Evolutionary conservation across 1,140 invertebrate genomes (phyloP), one percentile per base, ranked within the genome.

Genomic region (Marisa cornuarietis): DNA sequence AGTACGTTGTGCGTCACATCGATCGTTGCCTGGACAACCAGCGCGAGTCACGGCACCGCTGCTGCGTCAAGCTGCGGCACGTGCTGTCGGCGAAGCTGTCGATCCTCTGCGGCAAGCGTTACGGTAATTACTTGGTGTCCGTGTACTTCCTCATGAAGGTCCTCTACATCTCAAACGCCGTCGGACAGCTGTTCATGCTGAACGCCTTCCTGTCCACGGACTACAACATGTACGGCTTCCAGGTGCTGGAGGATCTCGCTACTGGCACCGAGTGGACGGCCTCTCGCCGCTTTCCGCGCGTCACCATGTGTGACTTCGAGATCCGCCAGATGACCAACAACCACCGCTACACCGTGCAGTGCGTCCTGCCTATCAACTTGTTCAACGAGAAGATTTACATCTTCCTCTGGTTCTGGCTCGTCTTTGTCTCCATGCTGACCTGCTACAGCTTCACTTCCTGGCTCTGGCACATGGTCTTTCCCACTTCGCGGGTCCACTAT

Each of bases 341-440:
- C 63, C 90, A 92, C 78, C 90, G 91, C 74, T 92, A 93, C 83
- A 92, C 91, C 63, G 92, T 92, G 66, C 92, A 93, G 81, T 93
- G 92, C 84, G 92, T 92, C 24, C 91, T 93, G 51, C 92, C 92
- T 78, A 92, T 93, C 69, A 93, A 93, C 82, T 88, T 93, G 49
- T 93, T 93, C 86, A 92, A 93, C 82, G 92, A 93, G 83, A 93
- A 93, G 85, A 92, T 93, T 31, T 93, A 93, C 83, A 90, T 93
- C 76, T 92, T 93, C 81, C 83, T 93, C 58, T 93, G 92, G 92
- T 93, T 93, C 85, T 93, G 92, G 92, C 91, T 92, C 66, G 91
- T 93, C 20, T 92, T 93, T 84, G 91, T 93, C 18, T 89, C 91
- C 72, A 83, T 91, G 24, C 87, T 92, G 26, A 91, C 92, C 18